Conservation (phyloP, 1,140 invertebrate species). For the Phocides pigmalion region DNA sequence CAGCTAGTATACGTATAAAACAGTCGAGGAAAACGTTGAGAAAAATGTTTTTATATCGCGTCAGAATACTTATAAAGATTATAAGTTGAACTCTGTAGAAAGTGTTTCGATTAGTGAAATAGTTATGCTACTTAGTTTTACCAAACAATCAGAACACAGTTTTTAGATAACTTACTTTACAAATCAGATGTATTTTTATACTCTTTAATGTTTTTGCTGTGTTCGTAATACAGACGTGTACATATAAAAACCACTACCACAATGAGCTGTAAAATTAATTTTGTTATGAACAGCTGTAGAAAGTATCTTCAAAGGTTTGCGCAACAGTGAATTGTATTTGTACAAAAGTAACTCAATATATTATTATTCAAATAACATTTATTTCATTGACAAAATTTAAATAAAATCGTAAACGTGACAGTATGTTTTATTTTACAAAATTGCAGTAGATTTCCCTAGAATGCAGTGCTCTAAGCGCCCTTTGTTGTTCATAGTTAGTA, state of each 20-base stretch:
- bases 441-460: no score
- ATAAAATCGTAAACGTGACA: no score
- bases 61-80: conserved; percentile 7
- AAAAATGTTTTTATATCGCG: background rate
- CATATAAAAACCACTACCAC: conserved; percentile 4
- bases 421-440: no score
- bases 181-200: background rate
- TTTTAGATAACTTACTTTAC: background rate
- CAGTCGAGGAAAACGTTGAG: background rate
- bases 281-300: conserved; percentile 1
- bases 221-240: background rate
- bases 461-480: no score
- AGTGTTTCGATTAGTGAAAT: conserved; percentile 11
- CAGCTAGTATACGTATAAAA: background rate
- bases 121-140: conserved; percentile 2
- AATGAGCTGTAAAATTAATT: conserved; percentile 12
- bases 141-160: conserved; percentile 5
- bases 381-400: no score
- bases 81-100: background rate
- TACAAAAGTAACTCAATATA: background rate
- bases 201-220: conserved; percentile 19
- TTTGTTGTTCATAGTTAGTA: no score
- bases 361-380: background rate
- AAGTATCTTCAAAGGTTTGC: background rate
- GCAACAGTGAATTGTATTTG: background rate